These are phyloP conservation scores for Coenonympha arcania DNA, from an alignment of 2,888 invertebrate species.

Conservation along the genomic window DNA sequence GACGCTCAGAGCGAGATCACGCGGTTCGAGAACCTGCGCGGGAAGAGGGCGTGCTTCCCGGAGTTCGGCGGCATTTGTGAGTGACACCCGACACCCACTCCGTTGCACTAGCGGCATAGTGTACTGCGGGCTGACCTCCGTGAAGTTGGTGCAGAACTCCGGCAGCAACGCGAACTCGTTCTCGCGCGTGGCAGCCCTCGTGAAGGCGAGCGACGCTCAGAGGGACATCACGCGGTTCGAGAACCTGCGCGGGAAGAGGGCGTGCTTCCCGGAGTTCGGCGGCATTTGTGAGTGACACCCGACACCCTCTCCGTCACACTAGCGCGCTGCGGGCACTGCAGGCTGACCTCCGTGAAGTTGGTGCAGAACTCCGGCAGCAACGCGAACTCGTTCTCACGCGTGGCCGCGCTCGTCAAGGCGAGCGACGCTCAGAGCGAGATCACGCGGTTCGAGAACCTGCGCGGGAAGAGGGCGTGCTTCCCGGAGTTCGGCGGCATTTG, in stretches of 20 bases:
- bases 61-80: constrained; percentile 78
- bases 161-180: constrained; percentile 41
- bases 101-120: not conserved
- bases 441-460: constrained; percentile 71
- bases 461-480: constrained; percentile 76
- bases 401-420: constrained; percentile 71
- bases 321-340: not conserved
- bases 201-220: constrained; percentile 47
- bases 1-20: constrained; percentile 45
- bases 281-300: constrained; percentile 75
- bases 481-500: constrained; percentile 79
- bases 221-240: constrained; percentile 64
- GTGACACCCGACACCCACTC: constrained; percentile 25
- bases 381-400: constrained; percentile 52
- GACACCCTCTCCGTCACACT: not conserved
- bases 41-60: constrained; percentile 77
- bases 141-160: constrained; percentile 34
- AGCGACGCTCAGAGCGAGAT: constrained; percentile 40
- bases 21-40: constrained; percentile 71
- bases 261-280: constrained; percentile 79
- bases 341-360: constrained; percentile 38
- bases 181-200: constrained; percentile 72
- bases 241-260: constrained; percentile 70
- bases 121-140: not conserved
- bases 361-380: constrained; percentile 31